Base-by-base conservation (phyloP, 1,140 invertebrate genomes). In the Zaprionus gabonicus region DNA sequence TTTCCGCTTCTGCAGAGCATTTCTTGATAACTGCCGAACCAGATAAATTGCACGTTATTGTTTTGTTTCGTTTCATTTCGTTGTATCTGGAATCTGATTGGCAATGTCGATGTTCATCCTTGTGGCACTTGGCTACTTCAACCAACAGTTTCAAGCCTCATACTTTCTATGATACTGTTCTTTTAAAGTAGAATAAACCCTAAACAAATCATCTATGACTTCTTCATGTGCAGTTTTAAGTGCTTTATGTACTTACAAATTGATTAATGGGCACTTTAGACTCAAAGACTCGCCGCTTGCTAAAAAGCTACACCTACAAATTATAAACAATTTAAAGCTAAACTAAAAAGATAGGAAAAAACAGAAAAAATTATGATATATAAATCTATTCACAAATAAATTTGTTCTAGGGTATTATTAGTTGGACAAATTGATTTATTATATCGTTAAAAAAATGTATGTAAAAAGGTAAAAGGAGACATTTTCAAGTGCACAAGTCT, bases 1-100 rank as follows among this genome's bases (percentile, higher is more conserved):
- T 60, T 83, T 83, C 81, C 78, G 82, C 75, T 81, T 58, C 67
- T 55, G 27, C 38, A 44, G 56, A 23, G 12, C 27, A 13, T 68
- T 68, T 28, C 10, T 41, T 36, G 34, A 20, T 65, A 53, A 51
- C 76, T 56, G 58, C 76, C 73, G 80, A 67, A 66, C 65, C 62
- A 78, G 66, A 82, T 71, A 38, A 65, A 53, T 44, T 66, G 55
- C 10, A 25, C 25, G 13, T n/a, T 28, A 27, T 28, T 28, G 4
- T 23, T 31, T 36, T 58, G 28, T 13, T 58, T 58, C 13, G 23
- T 23, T 23, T 23, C 2, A 5, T 51, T 23, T n/a, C 12, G 5
- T 13, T 41, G 38, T 41, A 25, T 51, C 53, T 17, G n/a, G n/a
- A 31, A 56, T 56, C 15, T 56, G 25, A 56, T 56, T 51, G 46